Evolutionary conservation across 2,888 invertebrate species (phyloP), one percentile per base, ranked within the genome.

Genomic region (Trichopoda pennipes): DNA sequence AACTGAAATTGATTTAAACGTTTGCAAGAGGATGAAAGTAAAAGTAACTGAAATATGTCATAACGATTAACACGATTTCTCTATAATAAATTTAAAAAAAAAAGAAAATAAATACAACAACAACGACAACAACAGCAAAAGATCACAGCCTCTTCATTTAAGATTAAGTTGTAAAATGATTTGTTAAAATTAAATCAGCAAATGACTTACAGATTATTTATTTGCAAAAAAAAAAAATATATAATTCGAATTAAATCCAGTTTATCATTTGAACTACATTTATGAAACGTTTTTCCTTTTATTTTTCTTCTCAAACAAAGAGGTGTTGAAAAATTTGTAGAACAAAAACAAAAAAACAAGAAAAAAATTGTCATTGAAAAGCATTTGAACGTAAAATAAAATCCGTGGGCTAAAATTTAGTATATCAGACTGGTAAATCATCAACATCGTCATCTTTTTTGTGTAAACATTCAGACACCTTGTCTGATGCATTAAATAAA

Each of bases 31-130:
- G 32, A 70, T 77, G 73, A 81, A 81, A 81, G 81, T 81, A 81
- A 81, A 81, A 81, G 81, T 81, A 72, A 77, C 68, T 73, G 63
- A 77, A 81, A 81, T 28, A 28, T 77, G 77, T 81, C 81, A 77
- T 51, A 81, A 73, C 77, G 77, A 73, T 81, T 77, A 81, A 74
- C 81, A 81, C 69, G 77, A 81, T 81, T 81, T 81, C 77, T 77
- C 81, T 73, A 12, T 21, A 53, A 64, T 64, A 64, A 77, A 75
- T 56, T 55, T 38, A 44, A 32, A 42, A 53, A 38, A 7, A 51
- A 14, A 23, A 51, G 8, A 35, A 32, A 68, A n/a, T 51, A 12
- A 58, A 12, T n/a, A n/a, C n/a, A n/a, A n/a, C n/a, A n/a, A n/a
- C n/a, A n/a, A n/a, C n/a, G n/a, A n/a, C n/a, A n/a, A n/a, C n/a